Evolutionary conservation across 2,888 invertebrate species (phyloP).

Genomic region (Diplazon laetatorius): DNA sequence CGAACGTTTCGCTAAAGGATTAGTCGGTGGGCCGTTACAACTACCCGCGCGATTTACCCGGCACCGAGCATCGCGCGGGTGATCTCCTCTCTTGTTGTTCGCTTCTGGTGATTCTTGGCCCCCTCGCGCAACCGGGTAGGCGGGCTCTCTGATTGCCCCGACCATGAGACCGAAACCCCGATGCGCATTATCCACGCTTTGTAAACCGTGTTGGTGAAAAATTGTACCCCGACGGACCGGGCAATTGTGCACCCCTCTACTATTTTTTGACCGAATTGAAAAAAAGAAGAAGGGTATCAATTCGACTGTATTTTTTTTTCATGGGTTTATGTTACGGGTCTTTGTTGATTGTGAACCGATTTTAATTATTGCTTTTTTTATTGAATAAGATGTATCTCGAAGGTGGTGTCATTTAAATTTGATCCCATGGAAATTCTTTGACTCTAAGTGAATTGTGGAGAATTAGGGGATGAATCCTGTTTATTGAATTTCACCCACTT

Average conservation of each 20-base stretch:
- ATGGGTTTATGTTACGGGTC: too few species aligned
- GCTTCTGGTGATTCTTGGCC: constrained; percentile 17
- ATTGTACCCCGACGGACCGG: constrained; percentile 68
- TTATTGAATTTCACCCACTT: too few species aligned
- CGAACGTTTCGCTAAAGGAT: constrained; percentile 70
- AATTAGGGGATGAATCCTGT: too few species aligned
- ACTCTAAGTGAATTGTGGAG: too few species aligned
- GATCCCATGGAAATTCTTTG: too few species aligned
- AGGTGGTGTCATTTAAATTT: too few species aligned
- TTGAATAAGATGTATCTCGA: too few species aligned
- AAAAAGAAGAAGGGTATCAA: too few species aligned
- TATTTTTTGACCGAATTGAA: constrained; percentile 38
- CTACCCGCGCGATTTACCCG: constrained; percentile 57
- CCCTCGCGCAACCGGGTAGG: constrained; percentile 60
- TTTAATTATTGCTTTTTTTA: too few species aligned
- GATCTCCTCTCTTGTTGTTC: constrained; percentile 53
- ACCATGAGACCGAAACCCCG: constrained; percentile 66
- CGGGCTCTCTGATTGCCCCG: constrained; percentile 77
- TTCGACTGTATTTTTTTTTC: too few species aligned
- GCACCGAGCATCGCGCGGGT: constrained; percentile 62
- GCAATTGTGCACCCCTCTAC: constrained; percentile 41
- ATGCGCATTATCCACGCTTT: constrained; percentile 77
- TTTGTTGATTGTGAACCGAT: too few species aligned
- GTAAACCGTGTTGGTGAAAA: constrained; percentile 76
- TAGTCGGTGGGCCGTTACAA: constrained; percentile 67